phyloP scores from a whole-genome alignment of 1,140 invertebrate genomes.

The Solenopsis fugax region DNA sequence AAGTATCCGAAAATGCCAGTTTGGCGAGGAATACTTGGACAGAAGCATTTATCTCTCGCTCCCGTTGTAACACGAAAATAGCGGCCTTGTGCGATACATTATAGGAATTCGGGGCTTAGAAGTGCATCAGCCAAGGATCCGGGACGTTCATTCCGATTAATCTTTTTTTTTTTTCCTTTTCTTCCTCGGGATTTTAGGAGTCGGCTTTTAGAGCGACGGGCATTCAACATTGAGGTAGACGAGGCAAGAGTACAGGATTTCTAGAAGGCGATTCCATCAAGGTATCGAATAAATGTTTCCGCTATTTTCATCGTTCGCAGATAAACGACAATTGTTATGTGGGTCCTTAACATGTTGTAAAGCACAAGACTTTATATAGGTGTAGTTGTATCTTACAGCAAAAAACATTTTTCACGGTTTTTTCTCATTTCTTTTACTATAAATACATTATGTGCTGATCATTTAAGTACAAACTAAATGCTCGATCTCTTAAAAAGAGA shows the following conservation, averaged over 20 bases:
- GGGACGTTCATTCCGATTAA: constrained; percentile 33
- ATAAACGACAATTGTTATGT: not conserved
- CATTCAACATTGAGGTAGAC: not conserved
- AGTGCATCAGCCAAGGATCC: constrained; percentile 19
- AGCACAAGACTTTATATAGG: not conserved
- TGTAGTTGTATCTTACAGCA: not conserved
- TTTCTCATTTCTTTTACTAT: not conserved
- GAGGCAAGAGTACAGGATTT: not conserved
- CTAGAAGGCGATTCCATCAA: not conserved
- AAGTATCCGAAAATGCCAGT: constrained; percentile 33
- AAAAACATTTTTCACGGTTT: not conserved
- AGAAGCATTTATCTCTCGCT: constrained; percentile 37
- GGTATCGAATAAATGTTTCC: not conserved
- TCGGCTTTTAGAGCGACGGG: not conserved
- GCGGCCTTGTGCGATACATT: constrained; percentile 26
- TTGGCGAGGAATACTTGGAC: constrained; percentile 15
- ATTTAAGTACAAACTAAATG: not conserved
- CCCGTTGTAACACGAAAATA: constrained; percentile 23
- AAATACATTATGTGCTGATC: not conserved
- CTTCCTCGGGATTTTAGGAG: not conserved
- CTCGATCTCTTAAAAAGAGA: not conserved
- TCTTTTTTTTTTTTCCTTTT: constrained; percentile 7
- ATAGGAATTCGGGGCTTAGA: constrained; percentile 32
- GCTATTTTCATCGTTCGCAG: not conserved
- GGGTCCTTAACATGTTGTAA: not conserved